A percentile compares a stretch with the other conserved stretches of the same genome.
These are phyloP conservation scores for Athene cunicularia DNA, from an alignment of 2,113 vertebrate genomes.

Conservation along the genomic window DNA sequence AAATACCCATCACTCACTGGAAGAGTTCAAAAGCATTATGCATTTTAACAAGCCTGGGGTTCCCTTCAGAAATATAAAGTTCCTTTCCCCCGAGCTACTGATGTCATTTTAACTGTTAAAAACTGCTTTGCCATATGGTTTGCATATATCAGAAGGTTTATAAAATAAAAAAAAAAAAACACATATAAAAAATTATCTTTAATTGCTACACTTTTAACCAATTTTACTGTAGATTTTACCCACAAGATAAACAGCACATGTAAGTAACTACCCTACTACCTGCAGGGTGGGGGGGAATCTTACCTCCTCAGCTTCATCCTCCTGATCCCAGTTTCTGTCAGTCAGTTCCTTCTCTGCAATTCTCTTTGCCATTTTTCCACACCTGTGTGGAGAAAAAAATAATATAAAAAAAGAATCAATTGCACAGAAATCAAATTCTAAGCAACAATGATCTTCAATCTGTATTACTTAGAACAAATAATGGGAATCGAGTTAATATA, in stretches of 20 bases:
- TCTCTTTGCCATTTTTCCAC: conserved; percentile 90
- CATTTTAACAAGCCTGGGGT: neutral
- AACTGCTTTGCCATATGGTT: neutral
- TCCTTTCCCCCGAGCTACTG: neutral
- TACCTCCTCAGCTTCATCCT: conserved; percentile 96
- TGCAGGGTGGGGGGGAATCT: neutral
- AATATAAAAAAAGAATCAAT: neutral
- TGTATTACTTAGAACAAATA: neutral
- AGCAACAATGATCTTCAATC: neutral
- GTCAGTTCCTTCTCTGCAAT: conserved; percentile 96
- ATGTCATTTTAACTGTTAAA: neutral
- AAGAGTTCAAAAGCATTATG: neutral
- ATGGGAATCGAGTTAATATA: neutral
- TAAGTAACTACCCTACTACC: neutral
- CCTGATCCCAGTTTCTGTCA: conserved; percentile 97
- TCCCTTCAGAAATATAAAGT: neutral
- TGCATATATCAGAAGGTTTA: neutral
- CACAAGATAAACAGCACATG: neutral
- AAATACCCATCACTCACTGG: neutral
- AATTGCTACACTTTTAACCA: neutral
- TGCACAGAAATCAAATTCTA: neutral
- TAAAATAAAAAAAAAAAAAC: neutral
- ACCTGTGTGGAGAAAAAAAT: neutral
- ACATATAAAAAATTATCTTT: neutral
- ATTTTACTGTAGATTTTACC: neutral